Percentiles rank a stretch among this genome's conserved stretches.
phyloP scores from a whole-genome alignment of 1,140 invertebrate genomes.

The Ceratina australensis region DNA sequence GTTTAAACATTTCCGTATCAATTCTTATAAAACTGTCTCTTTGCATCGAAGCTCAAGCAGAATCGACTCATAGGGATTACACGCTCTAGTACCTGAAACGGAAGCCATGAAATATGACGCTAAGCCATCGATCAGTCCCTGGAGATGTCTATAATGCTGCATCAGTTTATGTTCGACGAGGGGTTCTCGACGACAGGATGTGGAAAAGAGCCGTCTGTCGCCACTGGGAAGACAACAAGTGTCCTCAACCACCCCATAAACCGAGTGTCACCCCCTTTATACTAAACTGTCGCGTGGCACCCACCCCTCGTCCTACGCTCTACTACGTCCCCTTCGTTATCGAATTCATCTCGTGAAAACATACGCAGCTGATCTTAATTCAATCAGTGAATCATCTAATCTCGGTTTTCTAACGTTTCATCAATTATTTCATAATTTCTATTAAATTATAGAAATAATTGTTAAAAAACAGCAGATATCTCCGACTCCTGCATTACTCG shows the following conservation, averaged over 20 bases:
- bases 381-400: neutral
- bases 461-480: too few relatives aligned
- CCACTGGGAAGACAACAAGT: constrained; percentile 57
- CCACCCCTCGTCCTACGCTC: neutral
- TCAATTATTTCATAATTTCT: too few relatives aligned
- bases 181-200: constrained; percentile 41
- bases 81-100: neutral
- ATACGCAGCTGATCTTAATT: neutral
- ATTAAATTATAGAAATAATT: too few relatives aligned
- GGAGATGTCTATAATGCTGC: constrained; percentile 1
- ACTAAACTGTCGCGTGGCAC: constrained; percentile 9
- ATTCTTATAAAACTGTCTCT: neutral
- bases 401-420: neutral
- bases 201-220: constrained; percentile 61
- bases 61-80: neutral
- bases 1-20: too few relatives aligned
- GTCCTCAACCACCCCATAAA: constrained; percentile 34
- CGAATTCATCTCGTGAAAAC: constrained; percentile 12
- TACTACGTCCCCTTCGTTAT: neutral
- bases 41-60: neutral
- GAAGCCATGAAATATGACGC: constrained; percentile 23
- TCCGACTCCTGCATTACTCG: too few relatives aligned
- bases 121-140: constrained; percentile 6
- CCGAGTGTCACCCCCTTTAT: constrained; percentile 17
- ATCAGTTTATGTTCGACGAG: constrained; percentile 24